These are phyloP conservation scores for Steinernema feltiae DNA, from an alignment of 1,140 invertebrate genomes.

Conservation along the genomic window DNA sequence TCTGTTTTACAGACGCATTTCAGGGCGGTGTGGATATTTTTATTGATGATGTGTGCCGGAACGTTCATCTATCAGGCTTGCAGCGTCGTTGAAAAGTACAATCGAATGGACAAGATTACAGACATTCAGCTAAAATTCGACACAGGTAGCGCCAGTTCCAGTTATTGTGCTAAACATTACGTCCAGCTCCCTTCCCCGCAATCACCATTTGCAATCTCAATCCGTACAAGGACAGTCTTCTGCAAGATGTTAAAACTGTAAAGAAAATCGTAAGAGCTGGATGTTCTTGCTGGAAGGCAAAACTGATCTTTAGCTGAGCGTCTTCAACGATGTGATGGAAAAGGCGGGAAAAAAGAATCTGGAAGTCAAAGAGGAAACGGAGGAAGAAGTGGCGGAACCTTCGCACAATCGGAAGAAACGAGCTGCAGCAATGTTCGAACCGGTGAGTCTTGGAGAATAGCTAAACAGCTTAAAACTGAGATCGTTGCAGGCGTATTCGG, in stretches of 20 bases:
- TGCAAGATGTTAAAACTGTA: conserved; percentile 40
- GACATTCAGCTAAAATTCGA: conserved; percentile 50
- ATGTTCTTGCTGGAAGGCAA: conserved; percentile 13
- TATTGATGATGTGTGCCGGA: conserved; percentile 37
- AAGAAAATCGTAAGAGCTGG: conserved; percentile 40
- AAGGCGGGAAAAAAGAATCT: conserved; percentile 34
- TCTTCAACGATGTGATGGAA: conserved; percentile 42
- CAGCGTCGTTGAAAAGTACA: conserved; percentile 42
- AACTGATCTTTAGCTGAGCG: conserved; percentile 34
- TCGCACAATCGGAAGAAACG: conserved; percentile 15
- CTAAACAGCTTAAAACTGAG: background rate
- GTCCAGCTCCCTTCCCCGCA: conserved; percentile 47
- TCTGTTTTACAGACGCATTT: background rate
- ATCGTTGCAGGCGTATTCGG: conserved; percentile 14
- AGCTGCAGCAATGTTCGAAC: conserved; percentile 26
- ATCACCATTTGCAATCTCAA: conserved; percentile 53
- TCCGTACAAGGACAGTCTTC: conserved; percentile 46
- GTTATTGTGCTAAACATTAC: conserved; percentile 10
- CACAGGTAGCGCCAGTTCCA: background rate
- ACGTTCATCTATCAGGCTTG: conserved; percentile 42
- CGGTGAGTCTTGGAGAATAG: too few relatives aligned
- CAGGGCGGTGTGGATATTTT: conserved; percentile 39
- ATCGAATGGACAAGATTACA: conserved; percentile 47
- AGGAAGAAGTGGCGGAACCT: conserved; percentile 16
- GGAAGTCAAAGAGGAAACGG: conserved; percentile 23